Conservation (phyloP, 1,140 invertebrate species). For the Drosophila triauraria region DNA sequence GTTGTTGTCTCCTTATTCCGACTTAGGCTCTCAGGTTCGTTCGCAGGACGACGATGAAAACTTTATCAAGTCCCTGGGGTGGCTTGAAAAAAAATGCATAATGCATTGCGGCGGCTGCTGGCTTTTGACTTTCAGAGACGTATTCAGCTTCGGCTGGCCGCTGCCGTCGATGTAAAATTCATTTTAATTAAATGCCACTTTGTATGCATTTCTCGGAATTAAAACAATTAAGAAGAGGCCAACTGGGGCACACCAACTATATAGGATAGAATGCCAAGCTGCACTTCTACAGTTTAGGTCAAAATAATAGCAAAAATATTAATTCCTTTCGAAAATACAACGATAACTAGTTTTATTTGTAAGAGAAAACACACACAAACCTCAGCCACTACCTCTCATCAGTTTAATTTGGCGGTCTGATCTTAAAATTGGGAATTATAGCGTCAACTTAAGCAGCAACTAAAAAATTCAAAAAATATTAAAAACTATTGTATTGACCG, state of each 20-base stretch:
- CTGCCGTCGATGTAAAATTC: constrained; percentile 57
- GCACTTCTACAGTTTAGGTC: background rate
- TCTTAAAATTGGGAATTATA: no score
- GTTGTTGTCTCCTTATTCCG: constrained; percentile 18
- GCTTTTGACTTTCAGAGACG: constrained; percentile 9
- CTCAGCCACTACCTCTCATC: background rate
- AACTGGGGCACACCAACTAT: constrained; percentile 48
- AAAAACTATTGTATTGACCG: background rate
- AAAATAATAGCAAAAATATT: background rate
- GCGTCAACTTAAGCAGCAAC: no score
- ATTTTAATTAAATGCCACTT: constrained; percentile 81
- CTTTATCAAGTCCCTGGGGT: constrained; percentile 41
- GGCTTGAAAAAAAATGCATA: constrained; percentile 46
- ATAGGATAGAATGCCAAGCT: constrained; percentile 10
- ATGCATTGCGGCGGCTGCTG: constrained; percentile 42
- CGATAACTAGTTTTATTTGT: background rate
- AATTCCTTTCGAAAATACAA: background rate
- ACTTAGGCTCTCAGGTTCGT: constrained; percentile 12
- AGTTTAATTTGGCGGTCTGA: background rate
- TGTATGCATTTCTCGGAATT: constrained; percentile 81
- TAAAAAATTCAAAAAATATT: no score
- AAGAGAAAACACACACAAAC: no score
- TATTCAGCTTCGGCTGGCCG: constrained; percentile 7
- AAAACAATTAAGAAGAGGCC: constrained; percentile 76
- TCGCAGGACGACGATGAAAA: constrained; percentile 23